A percentile compares a stretch with the other conserved stretches of the same genome.
These are phyloP conservation scores for Oryzaephilus surinamensis DNA, from an alignment of 1,140 invertebrate species.

Conservation along the genomic window DNA sequence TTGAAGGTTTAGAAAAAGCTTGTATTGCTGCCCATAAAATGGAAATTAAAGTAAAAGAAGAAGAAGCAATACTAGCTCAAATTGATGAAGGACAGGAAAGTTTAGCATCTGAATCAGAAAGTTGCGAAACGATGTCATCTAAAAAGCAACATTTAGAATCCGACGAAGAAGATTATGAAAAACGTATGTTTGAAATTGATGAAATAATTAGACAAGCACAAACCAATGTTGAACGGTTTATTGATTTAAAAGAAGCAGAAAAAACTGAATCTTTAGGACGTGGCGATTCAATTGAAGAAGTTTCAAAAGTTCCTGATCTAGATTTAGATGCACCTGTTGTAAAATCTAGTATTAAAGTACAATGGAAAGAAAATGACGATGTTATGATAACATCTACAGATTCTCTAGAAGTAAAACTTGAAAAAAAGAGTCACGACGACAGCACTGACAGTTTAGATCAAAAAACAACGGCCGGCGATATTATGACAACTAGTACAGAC, in stretches of 20 bases:
- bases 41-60: constrained; percentile 72
- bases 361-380: constrained; percentile 36
- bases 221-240: constrained; percentile 55
- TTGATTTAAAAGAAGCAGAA: constrained; percentile 41
- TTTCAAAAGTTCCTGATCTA: constrained; percentile 39
- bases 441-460: constrained; percentile 50
- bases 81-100: constrained; percentile 57
- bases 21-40: constrained; percentile 73
- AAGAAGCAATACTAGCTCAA: constrained; percentile 69
- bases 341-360: constrained; percentile 24
- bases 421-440: constrained; percentile 36
- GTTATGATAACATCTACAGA: constrained; percentile 50
- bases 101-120: constrained; percentile 52
- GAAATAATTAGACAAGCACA: constrained; percentile 62
- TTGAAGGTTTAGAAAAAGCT: constrained; percentile 83
- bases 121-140: constrained; percentile 54
- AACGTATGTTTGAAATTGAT: constrained; percentile 61
- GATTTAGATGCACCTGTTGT: constrained; percentile 37
- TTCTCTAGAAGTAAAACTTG: constrained; percentile 46
- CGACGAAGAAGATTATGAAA: constrained; percentile 54
- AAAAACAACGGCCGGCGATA: constrained; percentile 39
- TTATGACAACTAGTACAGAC: constrained; percentile 52
- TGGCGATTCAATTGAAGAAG: constrained; percentile 41
- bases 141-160: constrained; percentile 36
- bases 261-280: constrained; percentile 40